A percentile compares a stretch with the other conserved stretches of the same genome.
phyloP scores from a whole-genome alignment of 2,888 invertebrate species.

The Limnephilus auricula region DNA sequence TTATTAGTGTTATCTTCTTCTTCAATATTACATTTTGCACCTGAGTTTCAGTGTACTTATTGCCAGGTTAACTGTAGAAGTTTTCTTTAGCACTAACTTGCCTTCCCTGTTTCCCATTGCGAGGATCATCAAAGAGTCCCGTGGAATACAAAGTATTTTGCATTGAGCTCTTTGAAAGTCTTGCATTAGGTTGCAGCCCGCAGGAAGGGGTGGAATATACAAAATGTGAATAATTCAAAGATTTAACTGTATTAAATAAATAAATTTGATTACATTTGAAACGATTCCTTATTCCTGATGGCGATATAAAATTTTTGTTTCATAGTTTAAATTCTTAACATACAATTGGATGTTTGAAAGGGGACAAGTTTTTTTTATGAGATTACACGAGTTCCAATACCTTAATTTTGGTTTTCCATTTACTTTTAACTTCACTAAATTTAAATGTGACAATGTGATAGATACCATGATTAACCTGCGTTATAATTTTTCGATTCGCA shows the following conservation, averaged over 20 bases:
- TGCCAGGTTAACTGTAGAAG: background rate
- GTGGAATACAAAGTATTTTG: conserved; percentile 32
- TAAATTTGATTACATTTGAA: background rate
- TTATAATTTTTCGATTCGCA: too few species aligned
- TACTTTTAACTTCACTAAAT: too few species aligned
- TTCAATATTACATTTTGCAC: too few species aligned
- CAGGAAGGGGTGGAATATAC: background rate
- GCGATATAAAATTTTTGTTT: too few species aligned
- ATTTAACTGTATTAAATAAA: conserved; percentile 9
- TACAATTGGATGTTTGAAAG: too few species aligned
- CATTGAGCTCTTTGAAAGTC: background rate
- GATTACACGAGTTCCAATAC: too few species aligned
- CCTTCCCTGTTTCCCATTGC: background rate
- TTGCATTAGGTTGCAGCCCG: background rate
- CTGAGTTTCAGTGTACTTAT: background rate
- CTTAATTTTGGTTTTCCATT: too few species aligned
- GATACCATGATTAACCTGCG: too few species aligned
- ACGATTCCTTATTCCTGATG: background rate
- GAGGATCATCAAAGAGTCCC: conserved; percentile 4
- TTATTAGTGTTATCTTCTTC: too few species aligned
- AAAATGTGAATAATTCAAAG: conserved; percentile 9
- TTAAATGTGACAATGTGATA: too few species aligned
- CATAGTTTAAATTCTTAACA: too few species aligned
- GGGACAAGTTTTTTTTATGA: too few species aligned
- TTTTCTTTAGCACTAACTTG: background rate